Percentiles rank a stretch among this genome's conserved stretches.
Conservation (phyloP, 2,113 vertebrate genomes). For the Salminus brasiliensis region DNA sequence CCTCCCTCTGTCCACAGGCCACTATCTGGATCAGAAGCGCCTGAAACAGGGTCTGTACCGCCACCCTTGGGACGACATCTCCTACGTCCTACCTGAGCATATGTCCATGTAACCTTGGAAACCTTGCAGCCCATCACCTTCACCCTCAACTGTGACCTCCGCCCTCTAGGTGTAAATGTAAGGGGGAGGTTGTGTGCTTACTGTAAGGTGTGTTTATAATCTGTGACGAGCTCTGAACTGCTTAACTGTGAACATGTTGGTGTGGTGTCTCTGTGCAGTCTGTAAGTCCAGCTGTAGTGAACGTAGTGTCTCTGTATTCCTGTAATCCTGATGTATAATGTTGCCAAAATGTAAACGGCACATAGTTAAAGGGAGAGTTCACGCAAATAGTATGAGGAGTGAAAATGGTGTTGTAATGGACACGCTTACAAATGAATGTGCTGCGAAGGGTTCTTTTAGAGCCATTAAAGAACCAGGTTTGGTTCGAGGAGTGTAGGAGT, state of each 20-base stretch:
- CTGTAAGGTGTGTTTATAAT: not conserved
- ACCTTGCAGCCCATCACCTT: not conserved
- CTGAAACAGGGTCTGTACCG: slow-evolving; percentile 97
- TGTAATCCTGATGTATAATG: not conserved
- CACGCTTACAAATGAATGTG: too few relatives aligned
- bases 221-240: not conserved
- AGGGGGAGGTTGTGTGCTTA: slow-evolving; percentile 2
- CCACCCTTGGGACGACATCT: slow-evolving; percentile 98
- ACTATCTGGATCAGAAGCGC: slow-evolving; percentile 98
- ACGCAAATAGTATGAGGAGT: not conserved
- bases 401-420: too few relatives aligned
- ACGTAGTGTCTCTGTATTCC: not conserved
- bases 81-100: slow-evolving; percentile 95
- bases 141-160: not conserved
- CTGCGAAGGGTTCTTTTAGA: too few relatives aligned
- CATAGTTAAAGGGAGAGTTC: not conserved
- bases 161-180: not conserved
- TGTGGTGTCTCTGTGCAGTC: not conserved
- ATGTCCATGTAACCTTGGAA: slow-evolving; percentile 92
- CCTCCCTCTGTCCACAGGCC: slow-evolving; percentile 75
- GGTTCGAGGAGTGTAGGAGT: too few relatives aligned
- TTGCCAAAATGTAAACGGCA: not conserved
- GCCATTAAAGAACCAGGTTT: too few relatives aligned
- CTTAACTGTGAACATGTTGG: not conserved
- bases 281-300: not conserved